phyloP scores from a whole-genome alignment of 2,797 vertebrate genomes.

The Cirrhinus mrigala region DNA sequence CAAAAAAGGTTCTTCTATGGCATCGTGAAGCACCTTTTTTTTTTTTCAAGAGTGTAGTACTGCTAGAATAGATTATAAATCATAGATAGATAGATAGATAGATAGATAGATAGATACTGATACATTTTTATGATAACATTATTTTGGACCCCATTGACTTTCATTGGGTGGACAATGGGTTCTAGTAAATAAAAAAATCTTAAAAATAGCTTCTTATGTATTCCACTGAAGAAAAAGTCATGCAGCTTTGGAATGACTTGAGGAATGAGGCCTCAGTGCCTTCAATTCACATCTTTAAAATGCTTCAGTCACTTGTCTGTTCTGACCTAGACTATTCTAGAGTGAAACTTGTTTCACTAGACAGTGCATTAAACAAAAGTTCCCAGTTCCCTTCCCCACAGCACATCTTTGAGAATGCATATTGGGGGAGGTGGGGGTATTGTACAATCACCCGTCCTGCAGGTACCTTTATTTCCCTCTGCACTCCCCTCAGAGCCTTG shows the following conservation, averaged over 20 bases:
- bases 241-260: neutral
- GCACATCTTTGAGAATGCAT: slow-evolving; percentile 2
- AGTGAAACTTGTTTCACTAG: slow-evolving; percentile 30
- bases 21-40: too few species aligned
- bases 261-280: neutral
- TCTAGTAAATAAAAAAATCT: too few species aligned
- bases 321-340: neutral
- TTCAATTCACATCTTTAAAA: neutral
- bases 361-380: slow-evolving; percentile 1
- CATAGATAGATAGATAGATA: neutral
- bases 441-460: slow-evolving; percentile 20
- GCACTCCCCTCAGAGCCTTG: neutral
- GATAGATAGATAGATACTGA: neutral
- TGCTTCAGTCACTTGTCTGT: neutral
- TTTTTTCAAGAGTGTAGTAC: neutral
- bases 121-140: too few species aligned
- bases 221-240: neutral
- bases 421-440: neutral
- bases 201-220: too few species aligned
- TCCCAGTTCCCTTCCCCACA: neutral
- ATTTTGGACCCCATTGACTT: too few species aligned
- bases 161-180: too few species aligned
- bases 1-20: too few species aligned
- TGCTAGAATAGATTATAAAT: neutral
- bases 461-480: neutral